Conservation (phyloP, 2,797 vertebrate species). For the Tangara arthus region DNA sequence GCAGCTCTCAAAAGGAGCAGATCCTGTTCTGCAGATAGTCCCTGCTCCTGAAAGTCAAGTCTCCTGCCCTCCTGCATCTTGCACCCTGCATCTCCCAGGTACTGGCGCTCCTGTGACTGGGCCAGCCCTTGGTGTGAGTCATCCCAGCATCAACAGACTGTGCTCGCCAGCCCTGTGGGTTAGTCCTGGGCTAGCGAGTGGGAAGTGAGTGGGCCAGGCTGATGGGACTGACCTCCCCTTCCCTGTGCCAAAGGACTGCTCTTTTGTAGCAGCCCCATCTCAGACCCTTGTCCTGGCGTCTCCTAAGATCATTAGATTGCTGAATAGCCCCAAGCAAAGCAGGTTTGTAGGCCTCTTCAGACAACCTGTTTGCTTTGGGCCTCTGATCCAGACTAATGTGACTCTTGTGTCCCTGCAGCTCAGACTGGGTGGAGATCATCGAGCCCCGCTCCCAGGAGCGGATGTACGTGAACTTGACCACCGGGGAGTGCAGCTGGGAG, state of each 20-base stretch:
- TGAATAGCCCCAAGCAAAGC: background rate
- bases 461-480: conserved; percentile 89
- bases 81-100: background rate
- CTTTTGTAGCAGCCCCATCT: background rate
- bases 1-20: background rate
- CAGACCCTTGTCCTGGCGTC: background rate
- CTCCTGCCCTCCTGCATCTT: background rate
- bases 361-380: background rate
- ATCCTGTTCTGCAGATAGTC: background rate
- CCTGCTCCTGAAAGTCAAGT: background rate
- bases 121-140: background rate
- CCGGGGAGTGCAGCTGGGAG: conserved; percentile 89
- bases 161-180: rapidly evolving
- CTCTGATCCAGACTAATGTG: background rate
- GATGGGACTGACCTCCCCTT: background rate
- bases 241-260: background rate
- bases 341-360: background rate
- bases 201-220: rapidly evolving
- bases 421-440: conserved; percentile 93
- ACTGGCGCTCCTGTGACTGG: rapidly evolving
- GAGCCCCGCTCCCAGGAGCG: conserved; percentile 89
- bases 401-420: conserved; percentile 65
- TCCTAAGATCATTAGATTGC: background rate
- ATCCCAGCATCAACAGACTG: background rate
- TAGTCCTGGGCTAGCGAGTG: background rate